These are phyloP conservation scores for Monochamus alternatus DNA, from an alignment of 2,888 invertebrate species.

Conservation along the genomic window DNA sequence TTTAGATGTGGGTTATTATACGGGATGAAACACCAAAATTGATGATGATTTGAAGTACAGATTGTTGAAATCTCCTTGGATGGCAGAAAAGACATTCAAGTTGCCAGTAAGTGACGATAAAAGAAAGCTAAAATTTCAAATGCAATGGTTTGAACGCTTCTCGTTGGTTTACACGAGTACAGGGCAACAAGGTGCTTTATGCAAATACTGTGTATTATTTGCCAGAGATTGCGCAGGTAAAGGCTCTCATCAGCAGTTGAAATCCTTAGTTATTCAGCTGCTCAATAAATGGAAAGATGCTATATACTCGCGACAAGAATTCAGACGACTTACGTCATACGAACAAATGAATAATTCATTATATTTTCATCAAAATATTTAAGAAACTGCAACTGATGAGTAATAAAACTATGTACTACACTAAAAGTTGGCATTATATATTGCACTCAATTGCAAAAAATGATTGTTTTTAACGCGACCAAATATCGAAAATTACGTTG, in stretches of 20 bases:
- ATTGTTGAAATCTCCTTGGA: slow-evolving; percentile 8
- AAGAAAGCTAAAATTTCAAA: slow-evolving; percentile 23
- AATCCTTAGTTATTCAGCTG: slow-evolving; percentile 21
- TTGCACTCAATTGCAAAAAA: no score
- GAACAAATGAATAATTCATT: no score
- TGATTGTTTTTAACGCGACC: no score
- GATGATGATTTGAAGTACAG: no score
- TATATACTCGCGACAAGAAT: no score
- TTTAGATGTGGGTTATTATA: slow-evolving; percentile 11
- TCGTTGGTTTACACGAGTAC: slow-evolving; percentile 14
- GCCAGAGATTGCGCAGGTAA: slow-evolving; percentile 19
- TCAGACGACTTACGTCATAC: no score
- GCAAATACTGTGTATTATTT: slow-evolving; percentile 23
- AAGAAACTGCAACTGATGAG: no score
- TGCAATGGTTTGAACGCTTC: slow-evolving; percentile 18
- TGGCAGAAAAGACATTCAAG: slow-evolving; percentile 15
- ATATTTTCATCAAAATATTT: no score
- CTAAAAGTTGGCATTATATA: no score
- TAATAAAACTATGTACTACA: no score
- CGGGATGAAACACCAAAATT: no score
- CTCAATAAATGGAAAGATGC: background rate
- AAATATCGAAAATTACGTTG: no score
- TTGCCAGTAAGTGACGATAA: slow-evolving; percentile 10
- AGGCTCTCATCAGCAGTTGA: slow-evolving; percentile 22
- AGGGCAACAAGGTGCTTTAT: slow-evolving; percentile 24